Base-by-base conservation (phyloP, 2,113 vertebrate species). In the Tragelaphus imberbis region DNA sequence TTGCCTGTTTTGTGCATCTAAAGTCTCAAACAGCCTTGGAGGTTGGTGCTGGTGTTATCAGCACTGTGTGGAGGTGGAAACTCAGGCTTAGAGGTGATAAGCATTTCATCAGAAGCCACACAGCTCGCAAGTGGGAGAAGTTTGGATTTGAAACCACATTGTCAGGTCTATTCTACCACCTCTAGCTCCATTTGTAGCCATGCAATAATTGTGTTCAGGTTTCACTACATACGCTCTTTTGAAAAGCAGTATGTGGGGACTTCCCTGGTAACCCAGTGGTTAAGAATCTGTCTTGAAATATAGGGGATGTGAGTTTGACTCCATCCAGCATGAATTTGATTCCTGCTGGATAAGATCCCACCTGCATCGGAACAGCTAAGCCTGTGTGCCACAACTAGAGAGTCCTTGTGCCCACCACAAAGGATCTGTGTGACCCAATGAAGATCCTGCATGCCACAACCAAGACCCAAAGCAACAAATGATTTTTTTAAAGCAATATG, bases 151-250 rank as follows among this genome's bases (percentile, higher is more conserved):
- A n/a, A 15, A 15, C 30, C 16, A 0, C 6, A 14, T 10, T 58
- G 33, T 71, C 40, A 30, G 27, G 7, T 44, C 25, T 3, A 1
- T 8, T 9, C 2, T 6, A 15, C 2, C 28, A 28, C 14, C 15
- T 33, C 33, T 33, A 30, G 4, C 7, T 82, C 19, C 49, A n/a
- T 10, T 15, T 56, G 47, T 8, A 49, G 6, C 28, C 51, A 25
- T 7, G 5, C 19, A 36, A 7, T 36, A 27, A 47, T 7, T 28
- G 3, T 56, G 9, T 51, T 51, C 11, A 2, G 4, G 6, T 65
- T 90, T 56, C 40, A 61, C 49, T 30, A 23, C 4, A 9, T 23
- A 4, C 5, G 7, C 33, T 2, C 13, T 88, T 49, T n/a, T n/a
- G 23, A 84, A 77, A 65, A 82, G 56, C 65, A 56, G 21, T n/a